These are phyloP conservation scores for Rhagophthalmus giganteus DNA, from an alignment of 2,888 invertebrate species.

Conservation along the genomic window DNA sequence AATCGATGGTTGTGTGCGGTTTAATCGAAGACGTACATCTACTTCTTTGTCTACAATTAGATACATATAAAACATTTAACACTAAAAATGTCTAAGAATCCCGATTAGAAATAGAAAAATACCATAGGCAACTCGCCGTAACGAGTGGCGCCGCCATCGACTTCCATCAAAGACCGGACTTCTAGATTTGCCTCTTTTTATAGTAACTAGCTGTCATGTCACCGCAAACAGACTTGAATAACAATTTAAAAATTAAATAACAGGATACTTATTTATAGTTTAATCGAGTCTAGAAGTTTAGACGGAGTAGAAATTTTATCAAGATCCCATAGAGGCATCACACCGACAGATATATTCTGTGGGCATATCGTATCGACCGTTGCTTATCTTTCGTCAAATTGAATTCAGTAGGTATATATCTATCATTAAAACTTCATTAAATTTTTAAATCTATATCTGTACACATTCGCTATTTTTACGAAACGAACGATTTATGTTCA, in stretches of 20 bases:
- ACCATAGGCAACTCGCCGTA: constrained; percentile 36
- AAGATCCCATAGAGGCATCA: background rate
- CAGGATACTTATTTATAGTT: constrained; percentile 50
- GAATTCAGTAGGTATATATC: too few species aligned
- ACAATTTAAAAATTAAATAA: constrained; percentile 49
- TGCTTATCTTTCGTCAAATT: too few species aligned
- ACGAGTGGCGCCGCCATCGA: constrained; percentile 48
- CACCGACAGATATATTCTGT: background rate
- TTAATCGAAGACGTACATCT: too few species aligned
- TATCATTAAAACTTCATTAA: too few species aligned
- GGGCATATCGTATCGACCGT: background rate
- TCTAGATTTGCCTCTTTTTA: constrained; percentile 49
- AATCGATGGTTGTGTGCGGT: too few species aligned
- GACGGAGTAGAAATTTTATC: constrained; percentile 4
- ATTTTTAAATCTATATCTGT: too few species aligned
- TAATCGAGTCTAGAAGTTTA: constrained; percentile 34
- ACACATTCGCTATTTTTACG: too few species aligned
- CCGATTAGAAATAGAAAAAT: constrained; percentile 28
- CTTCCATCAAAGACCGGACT: constrained; percentile 34
- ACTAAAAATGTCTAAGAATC: too few species aligned
- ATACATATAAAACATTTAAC: too few species aligned
- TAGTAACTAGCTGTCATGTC: constrained; percentile 50
- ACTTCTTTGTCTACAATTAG: too few species aligned
- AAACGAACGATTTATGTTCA: too few species aligned
- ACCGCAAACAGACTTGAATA: constrained; percentile 44